phyloP scores from a whole-genome alignment of 1,140 invertebrate species.

The Eupristina koningsbergeri region DNA sequence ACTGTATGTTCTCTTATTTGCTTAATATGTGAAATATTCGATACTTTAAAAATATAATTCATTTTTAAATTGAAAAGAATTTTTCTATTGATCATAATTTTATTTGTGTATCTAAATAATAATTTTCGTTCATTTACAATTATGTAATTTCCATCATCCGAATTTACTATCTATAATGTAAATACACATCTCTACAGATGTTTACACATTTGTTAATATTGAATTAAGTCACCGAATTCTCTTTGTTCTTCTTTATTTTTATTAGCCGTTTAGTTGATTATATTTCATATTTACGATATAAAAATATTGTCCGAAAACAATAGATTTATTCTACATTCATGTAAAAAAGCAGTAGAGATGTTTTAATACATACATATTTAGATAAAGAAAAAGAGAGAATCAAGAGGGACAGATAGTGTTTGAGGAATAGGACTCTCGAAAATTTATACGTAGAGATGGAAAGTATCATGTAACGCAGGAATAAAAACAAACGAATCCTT shows the following conservation, averaged over 20 bases:
- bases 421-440: background rate
- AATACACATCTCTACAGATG: too few relatives aligned
- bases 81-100: too few relatives aligned
- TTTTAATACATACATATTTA: background rate
- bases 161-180: too few relatives aligned
- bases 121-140: too few relatives aligned
- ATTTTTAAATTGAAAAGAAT: too few relatives aligned
- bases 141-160: too few relatives aligned
- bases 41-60: too few relatives aligned
- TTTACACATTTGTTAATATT: constrained; percentile 13
- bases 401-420: background rate
- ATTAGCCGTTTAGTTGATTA: background rate
- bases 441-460: constrained; percentile 17
- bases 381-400: background rate
- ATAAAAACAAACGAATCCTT: constrained; percentile 33
- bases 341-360: background rate
- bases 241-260: background rate
- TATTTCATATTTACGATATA: background rate
- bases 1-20: too few relatives aligned
- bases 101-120: too few relatives aligned
- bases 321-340: background rate
- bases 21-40: too few relatives aligned
- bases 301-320: background rate
- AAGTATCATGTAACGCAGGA: background rate
- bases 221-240: constrained; percentile 28